Base-by-base conservation (phyloP, 2,797 vertebrate genomes). In the Sphenopsis melanotis region DNA sequence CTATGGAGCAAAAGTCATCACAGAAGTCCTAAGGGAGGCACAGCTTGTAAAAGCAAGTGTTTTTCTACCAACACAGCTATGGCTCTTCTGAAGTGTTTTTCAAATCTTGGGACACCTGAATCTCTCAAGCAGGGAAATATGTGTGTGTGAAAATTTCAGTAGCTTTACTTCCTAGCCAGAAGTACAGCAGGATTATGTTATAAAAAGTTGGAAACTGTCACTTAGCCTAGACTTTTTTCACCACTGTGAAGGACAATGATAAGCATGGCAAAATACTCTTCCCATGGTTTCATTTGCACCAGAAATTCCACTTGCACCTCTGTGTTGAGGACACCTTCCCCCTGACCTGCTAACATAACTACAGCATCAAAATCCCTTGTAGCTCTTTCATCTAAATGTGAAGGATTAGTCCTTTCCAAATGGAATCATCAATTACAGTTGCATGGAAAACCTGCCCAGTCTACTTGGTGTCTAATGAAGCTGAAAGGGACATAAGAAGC, bases 261-360 rank as follows among this genome's bases (percentile, higher is more conserved):
- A 80, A 83, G 4, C 36, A 77, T 7, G 19, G 32, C 11, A 63
- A 85, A 85, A 66, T 11, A 37, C 5, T 50, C 15, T 71, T 65
- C 24, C 29, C 15, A 30, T 46, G 8, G 16, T 34, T 86, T 80
- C 29, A 44, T 30, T 53, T 34, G 26, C 21, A 60, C 4, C 13
- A 87, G 57, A 85, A 87, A 50, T 10, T 83, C 50, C 29, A 32
- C 32, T 42, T 78, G 21, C 12, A 70, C 15, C 10, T 72, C 52
- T 65, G 1, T 6, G 17, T 39, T 61, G 27, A 79, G 34, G 17
- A 42, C 0, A 0, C 17, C 57, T 77, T 44, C 5, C 4, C 12
- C 6, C 39, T 15, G 11, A 59, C 3, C 12, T 20, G 37, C 30
- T 42, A 82, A 61, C 5, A 3, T 18, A 87, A 75, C n/a, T 47